Base-by-base conservation (phyloP, 2,888 invertebrate genomes). In the Morinoia aosen region DNA sequence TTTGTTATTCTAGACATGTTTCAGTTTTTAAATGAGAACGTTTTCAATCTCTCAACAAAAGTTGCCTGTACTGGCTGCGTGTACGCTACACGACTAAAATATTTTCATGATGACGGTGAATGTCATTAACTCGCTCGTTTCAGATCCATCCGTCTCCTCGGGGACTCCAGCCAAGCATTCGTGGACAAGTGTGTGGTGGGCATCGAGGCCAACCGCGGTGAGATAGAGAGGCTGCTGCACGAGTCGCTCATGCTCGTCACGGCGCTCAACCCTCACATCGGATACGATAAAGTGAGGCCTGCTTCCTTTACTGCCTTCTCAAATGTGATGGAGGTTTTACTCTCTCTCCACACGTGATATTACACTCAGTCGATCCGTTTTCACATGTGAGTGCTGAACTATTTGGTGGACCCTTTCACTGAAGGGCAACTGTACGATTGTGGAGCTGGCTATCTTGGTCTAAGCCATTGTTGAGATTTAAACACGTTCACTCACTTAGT, bases 171-270 rank as follows among this genome's bases (percentile, higher is more conserved):
- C 96, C 98, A 98, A 94, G 98, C 99, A 0, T 99, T 99, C 97
- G 98, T 98, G 95, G 98, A 98, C 97, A 98, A 99, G 97, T 99
- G 99, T 97, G 98, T 99, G 0, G 97, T 97, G 58, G 98, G 99
- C 96, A 99, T 99, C 97, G 97, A 98, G 97, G 98, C 99, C 0
- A 99, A 99, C 97, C 97, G 97, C 94, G 98, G 98, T 0, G 98
- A 98, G 96, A 99, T 99, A 97, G 97, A 98, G 25, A 98, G 98
- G 97, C 98, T 99, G 95, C 98, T 99, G 98, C 98, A 98, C 96
- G 99, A 99, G 97, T 99, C 99, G 12, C 98, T 99, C 96, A 99
- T 99, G 99, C 97, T 99, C 97, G 99, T 99, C 96, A 99, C 99
- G 0, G 99, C 99, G 0, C 98, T 99, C 96, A 99, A 99, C 97